These are phyloP conservation scores for Mionectes macconnelli DNA, from an alignment of 2,113 vertebrate genomes.

Conservation along the genomic window DNA sequence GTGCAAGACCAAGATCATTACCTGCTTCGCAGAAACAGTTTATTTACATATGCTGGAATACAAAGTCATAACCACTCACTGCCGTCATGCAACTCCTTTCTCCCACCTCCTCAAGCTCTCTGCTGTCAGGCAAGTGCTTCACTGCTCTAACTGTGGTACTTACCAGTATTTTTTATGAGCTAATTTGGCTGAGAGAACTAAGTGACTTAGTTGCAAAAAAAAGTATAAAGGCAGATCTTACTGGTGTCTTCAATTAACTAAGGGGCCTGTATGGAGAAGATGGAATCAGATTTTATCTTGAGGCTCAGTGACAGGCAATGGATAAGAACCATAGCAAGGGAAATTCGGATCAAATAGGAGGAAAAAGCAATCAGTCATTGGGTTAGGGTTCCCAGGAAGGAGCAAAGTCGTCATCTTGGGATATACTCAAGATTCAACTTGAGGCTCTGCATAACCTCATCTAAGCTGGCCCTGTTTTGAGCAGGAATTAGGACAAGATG, in stretches of 20 bases:
- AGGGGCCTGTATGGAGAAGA: not conserved
- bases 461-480: not conserved
- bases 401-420: not conserved
- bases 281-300: not conserved
- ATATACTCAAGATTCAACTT: not conserved
- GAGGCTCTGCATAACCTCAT: not conserved
- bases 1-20: not conserved
- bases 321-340: not conserved
- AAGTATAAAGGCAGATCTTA: not conserved
- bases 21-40: not conserved
- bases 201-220: not conserved
- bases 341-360: not conserved
- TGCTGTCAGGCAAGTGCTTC: not conserved
- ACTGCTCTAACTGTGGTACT: not conserved
- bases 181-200: not conserved
- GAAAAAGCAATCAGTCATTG: not conserved
- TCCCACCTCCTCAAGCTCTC: not conserved
- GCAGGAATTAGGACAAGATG: not conserved
- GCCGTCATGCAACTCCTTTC: not conserved
- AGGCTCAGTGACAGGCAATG: not conserved
- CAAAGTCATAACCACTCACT: not conserved
- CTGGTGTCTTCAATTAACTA: not conserved
- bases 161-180: not conserved
- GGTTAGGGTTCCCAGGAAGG: not conserved
- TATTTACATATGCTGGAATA: not conserved